Conservation (phyloP, 2,113 vertebrate genomes). For the Alouatta palliata region DNA sequence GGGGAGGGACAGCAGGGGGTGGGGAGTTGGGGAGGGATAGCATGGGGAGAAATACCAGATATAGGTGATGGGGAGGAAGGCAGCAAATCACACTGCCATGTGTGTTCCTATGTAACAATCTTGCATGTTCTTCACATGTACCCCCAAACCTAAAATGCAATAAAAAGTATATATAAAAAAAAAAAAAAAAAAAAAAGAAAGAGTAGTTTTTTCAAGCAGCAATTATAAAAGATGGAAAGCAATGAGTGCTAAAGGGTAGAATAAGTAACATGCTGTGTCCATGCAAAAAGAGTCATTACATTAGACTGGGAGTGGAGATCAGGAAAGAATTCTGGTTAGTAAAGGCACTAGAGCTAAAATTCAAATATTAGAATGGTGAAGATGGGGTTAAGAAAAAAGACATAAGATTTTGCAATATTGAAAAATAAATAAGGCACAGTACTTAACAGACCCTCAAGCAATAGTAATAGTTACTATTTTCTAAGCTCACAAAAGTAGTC, state of each 20-base stretch:
- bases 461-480: neutral
- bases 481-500: neutral
- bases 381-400: neutral
- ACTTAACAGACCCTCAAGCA: neutral
- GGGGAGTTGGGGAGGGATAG: no score
- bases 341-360: neutral
- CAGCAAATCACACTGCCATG: no score
- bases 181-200: no score
- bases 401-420: neutral
- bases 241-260: neutral
- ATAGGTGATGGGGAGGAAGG: no score
- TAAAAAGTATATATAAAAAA: no score
- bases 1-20: no score
- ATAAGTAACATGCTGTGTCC: neutral
- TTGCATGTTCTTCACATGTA: no score
- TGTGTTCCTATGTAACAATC: no score
- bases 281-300: neutral
- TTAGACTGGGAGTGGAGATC: neutral
- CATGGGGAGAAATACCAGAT: no score
- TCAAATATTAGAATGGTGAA: neutral
- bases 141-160: no score
- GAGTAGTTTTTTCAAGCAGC: neutral
- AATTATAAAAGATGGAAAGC: neutral
- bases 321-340: neutral
- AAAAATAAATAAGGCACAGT: neutral